These are phyloP conservation scores for Loriculus beryllinus DNA, from an alignment of 2,797 vertebrate genomes.

Conservation along the genomic window DNA sequence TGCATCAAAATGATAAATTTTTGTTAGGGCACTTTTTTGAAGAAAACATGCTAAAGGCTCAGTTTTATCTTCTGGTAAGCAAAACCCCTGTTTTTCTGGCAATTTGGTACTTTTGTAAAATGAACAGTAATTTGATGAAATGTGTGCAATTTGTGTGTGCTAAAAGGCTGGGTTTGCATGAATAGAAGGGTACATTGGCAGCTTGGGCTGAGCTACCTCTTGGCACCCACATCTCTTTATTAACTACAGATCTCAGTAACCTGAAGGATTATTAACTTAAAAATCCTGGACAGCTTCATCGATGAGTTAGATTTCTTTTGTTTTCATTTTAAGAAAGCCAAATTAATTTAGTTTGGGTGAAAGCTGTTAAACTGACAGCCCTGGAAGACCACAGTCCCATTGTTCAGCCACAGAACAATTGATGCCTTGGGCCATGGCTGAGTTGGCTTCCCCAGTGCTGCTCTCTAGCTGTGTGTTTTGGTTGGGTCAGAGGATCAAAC, in stretches of 20 bases:
- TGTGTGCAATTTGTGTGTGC: background rate
- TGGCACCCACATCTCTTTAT: background rate
- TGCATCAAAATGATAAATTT: background rate
- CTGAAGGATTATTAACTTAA: background rate
- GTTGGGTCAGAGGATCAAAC: background rate
- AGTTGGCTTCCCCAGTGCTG: background rate
- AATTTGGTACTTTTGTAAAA: background rate
- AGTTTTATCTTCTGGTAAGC: conserved; percentile 15
- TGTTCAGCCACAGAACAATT: background rate
- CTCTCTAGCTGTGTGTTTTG: background rate
- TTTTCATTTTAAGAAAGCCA: background rate
- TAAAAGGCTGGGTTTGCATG: background rate
- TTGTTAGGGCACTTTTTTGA: background rate
- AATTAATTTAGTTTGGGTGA: background rate
- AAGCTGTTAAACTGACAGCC: background rate
- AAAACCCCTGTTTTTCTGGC: conserved; percentile 41
- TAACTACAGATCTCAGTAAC: background rate
- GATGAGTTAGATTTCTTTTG: background rate
- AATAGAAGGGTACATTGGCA: background rate
- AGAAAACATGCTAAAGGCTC: background rate
- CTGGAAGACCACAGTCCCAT: background rate
- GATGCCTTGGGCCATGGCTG: background rate
- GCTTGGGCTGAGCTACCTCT: background rate
- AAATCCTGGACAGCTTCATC: background rate
- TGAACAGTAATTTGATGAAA: background rate